phyloP scores from a whole-genome alignment of 2,888 invertebrate genomes.

The Eledone cirrhosa region DNA sequence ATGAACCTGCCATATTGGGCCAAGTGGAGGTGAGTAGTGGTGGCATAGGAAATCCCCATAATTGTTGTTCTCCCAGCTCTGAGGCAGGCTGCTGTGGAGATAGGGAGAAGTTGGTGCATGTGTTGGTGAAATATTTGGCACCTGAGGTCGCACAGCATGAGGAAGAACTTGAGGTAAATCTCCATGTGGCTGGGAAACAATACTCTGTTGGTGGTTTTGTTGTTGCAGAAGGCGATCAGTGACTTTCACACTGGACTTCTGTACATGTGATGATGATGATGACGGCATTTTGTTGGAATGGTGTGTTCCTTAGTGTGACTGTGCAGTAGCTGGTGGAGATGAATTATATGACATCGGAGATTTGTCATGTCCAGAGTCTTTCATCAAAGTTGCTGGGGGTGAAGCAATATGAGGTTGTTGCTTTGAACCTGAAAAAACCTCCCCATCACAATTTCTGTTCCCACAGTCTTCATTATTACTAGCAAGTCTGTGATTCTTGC shows the following conservation, averaged over 20 bases:
- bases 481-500: background rate
- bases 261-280: background rate
- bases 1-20: background rate
- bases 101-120: background rate
- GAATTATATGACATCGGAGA: background rate
- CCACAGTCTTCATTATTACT: background rate
- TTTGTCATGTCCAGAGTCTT: background rate
- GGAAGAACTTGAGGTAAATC: background rate
- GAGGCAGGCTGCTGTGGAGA: background rate
- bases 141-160: background rate
- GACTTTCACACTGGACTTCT: background rate
- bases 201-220: slow-evolving; percentile 4
- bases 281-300: background rate
- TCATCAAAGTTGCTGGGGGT: background rate
- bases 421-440: background rate
- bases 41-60: slow-evolving; percentile 6
- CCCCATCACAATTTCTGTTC: background rate
- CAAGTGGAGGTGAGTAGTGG: background rate
- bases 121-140: background rate
- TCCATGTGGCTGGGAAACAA: background rate
- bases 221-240: background rate
- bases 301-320: background rate
- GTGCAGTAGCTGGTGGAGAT: background rate
- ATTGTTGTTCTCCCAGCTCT: slow-evolving; percentile 16
- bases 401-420: background rate